A percentile compares a stretch with the other conserved stretches of the same genome.
Conservation (phyloP, 2,113 vertebrate species). For the Hippocampus guttulatus region DNA sequence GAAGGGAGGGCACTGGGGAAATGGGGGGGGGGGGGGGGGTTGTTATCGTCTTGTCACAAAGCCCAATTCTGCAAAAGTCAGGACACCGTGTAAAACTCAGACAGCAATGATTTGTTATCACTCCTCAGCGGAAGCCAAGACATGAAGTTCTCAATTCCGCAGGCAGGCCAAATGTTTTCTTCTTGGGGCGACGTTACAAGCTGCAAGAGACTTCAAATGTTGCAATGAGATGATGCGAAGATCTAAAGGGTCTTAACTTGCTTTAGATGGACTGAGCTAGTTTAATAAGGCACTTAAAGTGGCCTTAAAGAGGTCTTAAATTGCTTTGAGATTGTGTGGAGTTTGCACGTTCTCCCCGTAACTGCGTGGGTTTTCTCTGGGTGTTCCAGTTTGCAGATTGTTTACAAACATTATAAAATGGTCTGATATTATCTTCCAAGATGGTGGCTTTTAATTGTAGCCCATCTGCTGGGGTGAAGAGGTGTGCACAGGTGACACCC, state of each 20-base stretch:
- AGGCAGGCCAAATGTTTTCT: neutral
- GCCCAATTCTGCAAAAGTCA: neutral
- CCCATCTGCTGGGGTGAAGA: slow-evolving; percentile 26
- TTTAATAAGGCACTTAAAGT: no score
- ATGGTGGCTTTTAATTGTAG: slow-evolving; percentile 20
- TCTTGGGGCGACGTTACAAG: neutral
- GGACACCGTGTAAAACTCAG: slow-evolving; percentile 1
- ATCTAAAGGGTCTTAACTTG: no score
- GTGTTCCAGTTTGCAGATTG: neutral
- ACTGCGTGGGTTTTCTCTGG: no score
- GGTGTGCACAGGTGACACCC: slow-evolving; percentile 35
- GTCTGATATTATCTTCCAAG: neutral
- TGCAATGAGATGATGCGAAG: no score
- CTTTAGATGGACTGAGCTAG: no score
- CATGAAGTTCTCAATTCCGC: neutral
- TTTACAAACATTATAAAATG: neutral
- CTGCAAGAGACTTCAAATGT: no score
- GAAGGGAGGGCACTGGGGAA: neutral
- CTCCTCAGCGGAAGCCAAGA: neutral
- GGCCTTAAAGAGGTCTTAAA: no score
- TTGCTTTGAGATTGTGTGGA: no score
- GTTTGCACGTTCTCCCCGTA: no score
- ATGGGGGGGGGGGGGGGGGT: neutral
- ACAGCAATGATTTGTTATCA: slow-evolving; percentile 1
- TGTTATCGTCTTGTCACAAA: neutral